These are phyloP conservation scores for Pelobates fuscus DNA, from an alignment of 2,113 vertebrate species.

Conservation along the genomic window DNA sequence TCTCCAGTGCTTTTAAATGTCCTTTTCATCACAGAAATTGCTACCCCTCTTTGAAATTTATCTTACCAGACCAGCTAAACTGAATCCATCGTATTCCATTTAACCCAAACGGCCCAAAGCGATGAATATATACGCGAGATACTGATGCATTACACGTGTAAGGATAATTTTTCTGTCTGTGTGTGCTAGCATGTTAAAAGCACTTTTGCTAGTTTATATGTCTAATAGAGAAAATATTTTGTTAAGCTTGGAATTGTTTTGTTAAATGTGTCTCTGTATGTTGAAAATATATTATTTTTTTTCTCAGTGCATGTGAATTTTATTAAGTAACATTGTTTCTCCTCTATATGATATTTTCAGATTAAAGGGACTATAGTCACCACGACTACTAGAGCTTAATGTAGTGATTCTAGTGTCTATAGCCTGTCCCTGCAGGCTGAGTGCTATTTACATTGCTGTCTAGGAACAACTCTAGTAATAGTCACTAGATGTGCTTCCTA, in stretches of 20 bases:
- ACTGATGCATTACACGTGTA: not conserved
- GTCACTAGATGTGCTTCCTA: no score
- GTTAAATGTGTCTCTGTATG: not conserved
- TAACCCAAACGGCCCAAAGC: not conserved
- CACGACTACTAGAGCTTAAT: no score
- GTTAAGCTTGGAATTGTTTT: not conserved
- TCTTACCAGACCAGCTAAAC: slow-evolving; percentile 21
- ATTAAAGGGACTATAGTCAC: no score
- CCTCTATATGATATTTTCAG: not conserved
- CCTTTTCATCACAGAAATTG: slow-evolving; percentile 46
- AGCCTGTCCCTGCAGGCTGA: no score
- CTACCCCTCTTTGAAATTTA: slow-evolving; percentile 39
- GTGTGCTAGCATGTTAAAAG: no score
- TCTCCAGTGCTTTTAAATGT: slow-evolving; percentile 35
- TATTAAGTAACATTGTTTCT: not conserved
- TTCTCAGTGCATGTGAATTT: not conserved
- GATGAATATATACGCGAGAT: not conserved
- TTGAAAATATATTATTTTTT: not conserved
- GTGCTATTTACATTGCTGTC: no score
- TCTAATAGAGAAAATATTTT: not conserved
- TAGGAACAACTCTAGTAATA: no score
- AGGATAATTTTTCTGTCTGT: slow-evolving; percentile 9
- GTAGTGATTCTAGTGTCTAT: no score
- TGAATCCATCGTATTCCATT: slow-evolving; percentile 29
- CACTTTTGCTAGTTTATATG: not conserved